phyloP scores from a whole-genome alignment of 2,888 invertebrate genomes.

The Spodoptera littoralis region DNA sequence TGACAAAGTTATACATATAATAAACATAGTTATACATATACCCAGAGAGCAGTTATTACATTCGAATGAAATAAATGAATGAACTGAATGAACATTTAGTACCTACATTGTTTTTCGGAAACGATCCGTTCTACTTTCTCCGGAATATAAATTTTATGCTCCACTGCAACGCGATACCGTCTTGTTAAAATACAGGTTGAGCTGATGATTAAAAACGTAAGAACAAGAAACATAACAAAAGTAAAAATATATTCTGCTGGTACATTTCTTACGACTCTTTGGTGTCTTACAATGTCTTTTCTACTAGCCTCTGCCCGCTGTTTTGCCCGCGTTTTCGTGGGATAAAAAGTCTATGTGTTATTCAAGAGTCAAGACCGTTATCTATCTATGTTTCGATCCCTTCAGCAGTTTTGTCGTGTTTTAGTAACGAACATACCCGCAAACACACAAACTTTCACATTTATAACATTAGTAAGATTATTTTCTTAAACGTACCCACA shows the following conservation, averaged over 20 bases:
- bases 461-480: too few relatives aligned
- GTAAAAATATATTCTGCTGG: neutral
- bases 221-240: neutral
- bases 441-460: too few relatives aligned
- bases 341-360: too few relatives aligned
- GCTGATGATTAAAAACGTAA: constrained; percentile 5
- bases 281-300: neutral
- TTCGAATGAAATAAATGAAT: constrained; percentile 20
- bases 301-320: too few relatives aligned
- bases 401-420: too few relatives aligned
- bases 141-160: constrained; percentile 39
- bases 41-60: neutral
- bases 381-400: too few relatives aligned
- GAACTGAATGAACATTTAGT: constrained; percentile 22
- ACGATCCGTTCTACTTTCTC: constrained; percentile 51
- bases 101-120: constrained; percentile 48
- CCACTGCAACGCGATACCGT: constrained; percentile 36
- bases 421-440: too few relatives aligned
- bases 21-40: too few relatives aligned
- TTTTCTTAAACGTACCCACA: too few relatives aligned
- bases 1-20: too few relatives aligned
- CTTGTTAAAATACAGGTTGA: constrained; percentile 22
- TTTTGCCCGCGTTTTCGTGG: too few relatives aligned
- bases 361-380: too few relatives aligned
- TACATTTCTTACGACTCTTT: neutral